A percentile compares a stretch with the other conserved stretches of the same genome.
These are phyloP conservation scores for Harpalus rubripes DNA, from an alignment of 2,888 invertebrate species.

Conservation along the genomic window DNA sequence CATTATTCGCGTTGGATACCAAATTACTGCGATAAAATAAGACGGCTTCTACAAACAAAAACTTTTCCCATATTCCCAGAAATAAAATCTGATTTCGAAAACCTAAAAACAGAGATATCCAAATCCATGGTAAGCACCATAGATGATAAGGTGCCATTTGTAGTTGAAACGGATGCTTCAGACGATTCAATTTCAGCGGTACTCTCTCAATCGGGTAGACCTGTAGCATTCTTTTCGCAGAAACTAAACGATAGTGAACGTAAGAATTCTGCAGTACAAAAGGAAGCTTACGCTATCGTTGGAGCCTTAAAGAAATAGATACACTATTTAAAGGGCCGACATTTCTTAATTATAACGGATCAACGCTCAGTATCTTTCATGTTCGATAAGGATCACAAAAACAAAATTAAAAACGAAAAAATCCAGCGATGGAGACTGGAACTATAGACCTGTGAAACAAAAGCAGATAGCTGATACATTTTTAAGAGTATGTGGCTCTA, in stretches of 20 bases:
- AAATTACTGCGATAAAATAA: slow-evolving; percentile 12
- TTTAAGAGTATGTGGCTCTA: slow-evolving; percentile 3
- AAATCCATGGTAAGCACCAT: neutral
- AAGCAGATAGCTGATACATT: no score
- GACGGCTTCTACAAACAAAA: neutral
- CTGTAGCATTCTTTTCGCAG: no score
- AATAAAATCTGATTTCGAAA: no score
- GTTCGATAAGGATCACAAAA: slow-evolving; percentile 7
- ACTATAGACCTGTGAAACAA: neutral
- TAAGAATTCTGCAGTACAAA: no score
- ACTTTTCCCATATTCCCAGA: slow-evolving; percentile 16
- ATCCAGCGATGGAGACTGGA: no score
- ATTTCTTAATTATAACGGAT: slow-evolving; percentile 8
- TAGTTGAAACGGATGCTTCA: slow-evolving; percentile 60
- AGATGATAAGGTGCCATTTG: slow-evolving; percentile 43
- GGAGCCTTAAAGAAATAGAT: no score
- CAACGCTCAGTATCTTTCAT: slow-evolving; percentile 15
- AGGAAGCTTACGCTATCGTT: no score
- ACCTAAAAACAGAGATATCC: neutral
- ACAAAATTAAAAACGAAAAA: slow-evolving; percentile 5
- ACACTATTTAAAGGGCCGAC: slow-evolving; percentile 1
- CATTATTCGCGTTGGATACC: slow-evolving; percentile 15
- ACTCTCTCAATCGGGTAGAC: neutral
- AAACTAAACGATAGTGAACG: no score
- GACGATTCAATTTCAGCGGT: slow-evolving; percentile 24